phyloP scores from a whole-genome alignment of 2,113 vertebrate species.

The Typhlomys cinereus region DNA sequence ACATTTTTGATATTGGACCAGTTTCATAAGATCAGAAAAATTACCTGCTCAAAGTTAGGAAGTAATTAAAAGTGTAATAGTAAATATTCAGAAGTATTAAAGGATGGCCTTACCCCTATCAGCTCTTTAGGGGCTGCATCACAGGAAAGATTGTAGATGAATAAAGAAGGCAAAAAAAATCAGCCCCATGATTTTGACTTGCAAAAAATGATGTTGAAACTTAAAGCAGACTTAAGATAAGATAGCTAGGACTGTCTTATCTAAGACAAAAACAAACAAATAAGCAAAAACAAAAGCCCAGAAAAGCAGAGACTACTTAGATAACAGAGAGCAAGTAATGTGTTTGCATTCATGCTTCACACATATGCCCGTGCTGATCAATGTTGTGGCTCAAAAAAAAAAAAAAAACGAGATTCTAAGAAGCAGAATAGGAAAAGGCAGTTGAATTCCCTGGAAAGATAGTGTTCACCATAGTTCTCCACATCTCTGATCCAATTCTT shows the following conservation, averaged over 20 bases:
- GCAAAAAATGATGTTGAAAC: neutral
- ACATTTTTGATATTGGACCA: neutral
- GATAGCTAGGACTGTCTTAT: neutral
- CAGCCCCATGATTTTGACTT: neutral
- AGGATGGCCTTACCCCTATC: neutral
- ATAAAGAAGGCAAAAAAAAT: neutral
- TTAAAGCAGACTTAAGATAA: neutral
- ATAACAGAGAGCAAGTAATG: neutral
- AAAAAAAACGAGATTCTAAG: neutral
- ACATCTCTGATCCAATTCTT: neutral
- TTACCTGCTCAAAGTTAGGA: neutral
- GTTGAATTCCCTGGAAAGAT: too few species aligned
- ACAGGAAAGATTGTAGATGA: neutral
- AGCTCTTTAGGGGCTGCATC: neutral
- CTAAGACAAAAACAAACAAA: too few species aligned
- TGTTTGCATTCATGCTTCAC: fast-evolving
- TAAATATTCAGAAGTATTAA: constrained; percentile 12
- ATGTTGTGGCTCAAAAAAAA: neutral
- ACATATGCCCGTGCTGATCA: neutral
- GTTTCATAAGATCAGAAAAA: neutral
- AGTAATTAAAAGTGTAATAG: constrained; percentile 2
- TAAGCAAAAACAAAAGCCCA: neutral
- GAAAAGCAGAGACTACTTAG: neutral
- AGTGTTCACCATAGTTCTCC: neutral
- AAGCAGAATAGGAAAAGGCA: neutral